phyloP scores from a whole-genome alignment of 2,888 invertebrate species.

The Peribatodes rhomboidaria region DNA sequence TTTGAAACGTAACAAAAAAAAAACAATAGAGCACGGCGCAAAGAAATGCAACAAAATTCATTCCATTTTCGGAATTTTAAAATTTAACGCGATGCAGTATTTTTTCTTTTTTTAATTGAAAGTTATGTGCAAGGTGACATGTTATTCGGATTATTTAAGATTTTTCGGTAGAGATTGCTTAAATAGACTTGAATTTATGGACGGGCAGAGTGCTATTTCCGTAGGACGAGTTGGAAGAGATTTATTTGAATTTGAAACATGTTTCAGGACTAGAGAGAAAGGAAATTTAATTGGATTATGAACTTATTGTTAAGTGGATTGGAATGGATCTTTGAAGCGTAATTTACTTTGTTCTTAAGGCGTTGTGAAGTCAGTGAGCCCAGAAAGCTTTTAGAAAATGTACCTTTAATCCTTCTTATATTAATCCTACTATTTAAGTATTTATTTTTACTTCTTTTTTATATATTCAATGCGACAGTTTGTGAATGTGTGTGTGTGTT shows the following conservation, averaged over 20 bases:
- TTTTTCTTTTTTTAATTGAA: slow-evolving; percentile 52
- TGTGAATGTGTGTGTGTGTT: too few relatives aligned
- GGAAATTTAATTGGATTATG: slow-evolving; percentile 85
- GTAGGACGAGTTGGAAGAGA: slow-evolving; percentile 80
- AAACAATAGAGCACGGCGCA: slow-evolving; percentile 21
- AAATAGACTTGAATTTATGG: slow-evolving; percentile 85
- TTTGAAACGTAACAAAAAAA: too few relatives aligned
- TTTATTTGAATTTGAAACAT: slow-evolving; percentile 85
- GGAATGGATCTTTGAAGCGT: slow-evolving; percentile 59
- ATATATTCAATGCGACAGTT: too few relatives aligned
- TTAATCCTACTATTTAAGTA: too few relatives aligned
- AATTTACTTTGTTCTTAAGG: slow-evolving; percentile 34
- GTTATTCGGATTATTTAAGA: slow-evolving; percentile 79
- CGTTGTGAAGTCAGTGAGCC: neutral
- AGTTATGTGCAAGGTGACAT: slow-evolving; percentile 67
- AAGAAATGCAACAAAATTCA: neutral
- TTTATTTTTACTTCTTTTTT: too few relatives aligned
- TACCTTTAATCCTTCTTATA: neutral
- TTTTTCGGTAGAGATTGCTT: slow-evolving; percentile 82
- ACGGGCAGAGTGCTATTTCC: slow-evolving; percentile 83
- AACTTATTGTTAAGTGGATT: slow-evolving; percentile 73
- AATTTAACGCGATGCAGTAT: slow-evolving; percentile 46
- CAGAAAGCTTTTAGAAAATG: neutral
- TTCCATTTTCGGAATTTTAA: neutral
- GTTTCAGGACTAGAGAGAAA: slow-evolving; percentile 79